These are phyloP conservation scores for Galendromus occidentalis DNA, from an alignment of 1,140 invertebrate species.

Conservation along the genomic window DNA sequence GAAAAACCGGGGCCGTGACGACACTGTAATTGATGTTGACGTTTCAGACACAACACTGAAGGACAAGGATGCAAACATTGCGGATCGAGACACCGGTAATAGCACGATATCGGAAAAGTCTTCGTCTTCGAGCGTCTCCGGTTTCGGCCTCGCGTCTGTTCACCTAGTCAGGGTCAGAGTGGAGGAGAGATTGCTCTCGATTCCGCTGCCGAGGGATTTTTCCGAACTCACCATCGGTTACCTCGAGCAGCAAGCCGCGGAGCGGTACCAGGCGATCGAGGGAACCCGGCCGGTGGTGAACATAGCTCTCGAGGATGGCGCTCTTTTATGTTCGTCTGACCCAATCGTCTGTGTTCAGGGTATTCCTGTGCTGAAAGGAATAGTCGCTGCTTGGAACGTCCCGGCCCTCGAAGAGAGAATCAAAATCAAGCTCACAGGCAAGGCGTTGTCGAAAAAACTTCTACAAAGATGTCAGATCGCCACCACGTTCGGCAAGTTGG, in stretches of 20 bases:
- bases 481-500: background rate
- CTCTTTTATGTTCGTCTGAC: background rate
- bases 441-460: background rate
- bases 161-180: conserved; percentile 2
- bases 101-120: too few relatives aligned
- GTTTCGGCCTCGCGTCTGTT: background rate
- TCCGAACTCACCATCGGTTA: background rate
- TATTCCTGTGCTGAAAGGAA: background rate
- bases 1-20: background rate
- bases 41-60: background rate
- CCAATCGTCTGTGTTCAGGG: conserved; percentile 2
- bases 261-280: background rate
- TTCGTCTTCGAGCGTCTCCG: background rate
- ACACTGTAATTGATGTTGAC: background rate
- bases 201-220: background rate
- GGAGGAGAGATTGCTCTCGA: background rate
- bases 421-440: background rate
- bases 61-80: background rate
- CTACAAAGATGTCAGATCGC: background rate
- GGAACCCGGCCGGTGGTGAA: background rate
- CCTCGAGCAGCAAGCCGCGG: background rate
- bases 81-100: background rate
- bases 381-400: background rate
- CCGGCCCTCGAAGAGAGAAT: background rate
- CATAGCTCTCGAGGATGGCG: background rate